Evolutionary conservation across 2,113 vertebrate genomes (phyloP).

Genomic region (Gorsachius goisagi): DNA sequence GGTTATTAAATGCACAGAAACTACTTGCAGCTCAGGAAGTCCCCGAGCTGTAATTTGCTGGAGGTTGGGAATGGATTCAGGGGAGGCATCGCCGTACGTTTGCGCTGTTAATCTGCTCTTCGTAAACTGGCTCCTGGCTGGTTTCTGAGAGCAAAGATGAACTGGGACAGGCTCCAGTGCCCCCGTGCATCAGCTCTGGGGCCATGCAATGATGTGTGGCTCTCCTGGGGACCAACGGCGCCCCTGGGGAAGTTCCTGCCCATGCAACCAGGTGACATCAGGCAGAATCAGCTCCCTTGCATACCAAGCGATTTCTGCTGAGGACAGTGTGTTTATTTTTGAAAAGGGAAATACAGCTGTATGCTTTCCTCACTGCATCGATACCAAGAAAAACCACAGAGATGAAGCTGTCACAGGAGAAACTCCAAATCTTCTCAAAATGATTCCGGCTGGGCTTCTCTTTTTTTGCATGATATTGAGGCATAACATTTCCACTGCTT

Average conservation of each 20-base stretch:
- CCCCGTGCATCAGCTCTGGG: rapidly evolving
- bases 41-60: not conserved
- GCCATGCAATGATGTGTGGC: rapidly evolving
- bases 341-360: not conserved
- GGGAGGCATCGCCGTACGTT: rapidly evolving
- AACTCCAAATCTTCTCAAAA: not conserved
- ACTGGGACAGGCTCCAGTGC: not conserved
- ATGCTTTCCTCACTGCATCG: not conserved
- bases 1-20: not conserved
- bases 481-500: not conserved
- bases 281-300: not conserved
- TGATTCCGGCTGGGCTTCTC: not conserved
- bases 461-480: not conserved
- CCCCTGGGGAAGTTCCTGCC: not conserved
- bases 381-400: conserved; percentile 14
- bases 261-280: not conserved
- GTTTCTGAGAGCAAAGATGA: not conserved
- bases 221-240: not conserved
- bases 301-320: rapidly evolving
- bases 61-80: not conserved
- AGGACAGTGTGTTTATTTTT: not conserved
- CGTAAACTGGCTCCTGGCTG: not conserved
- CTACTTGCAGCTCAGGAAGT: not conserved
- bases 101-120: not conserved
- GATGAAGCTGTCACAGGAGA: not conserved